Conservation (phyloP, 2,797 vertebrate species). For the Lepus townsendii region DNA sequence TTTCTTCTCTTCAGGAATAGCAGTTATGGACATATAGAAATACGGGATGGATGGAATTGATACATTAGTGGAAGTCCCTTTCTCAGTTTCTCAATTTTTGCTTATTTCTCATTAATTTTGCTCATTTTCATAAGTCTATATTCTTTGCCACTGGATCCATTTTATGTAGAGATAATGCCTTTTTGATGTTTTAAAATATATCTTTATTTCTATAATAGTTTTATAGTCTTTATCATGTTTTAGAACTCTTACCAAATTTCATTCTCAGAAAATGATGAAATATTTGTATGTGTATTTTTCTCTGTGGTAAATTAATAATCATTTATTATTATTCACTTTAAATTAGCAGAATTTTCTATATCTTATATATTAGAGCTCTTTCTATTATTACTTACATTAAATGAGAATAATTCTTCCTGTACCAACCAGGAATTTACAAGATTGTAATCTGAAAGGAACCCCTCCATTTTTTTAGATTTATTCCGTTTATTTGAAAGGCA, state of each 20-base stretch:
- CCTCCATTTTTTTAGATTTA: too few relatives aligned
- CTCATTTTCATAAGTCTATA: background rate
- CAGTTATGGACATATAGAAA: background rate
- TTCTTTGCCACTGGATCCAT: background rate
- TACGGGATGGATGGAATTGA: background rate
- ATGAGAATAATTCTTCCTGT: too few relatives aligned
- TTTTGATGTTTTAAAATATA: background rate
- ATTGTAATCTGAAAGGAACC: too few relatives aligned
- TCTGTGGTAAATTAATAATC: background rate
- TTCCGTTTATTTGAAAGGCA: too few relatives aligned
- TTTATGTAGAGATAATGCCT: background rate
- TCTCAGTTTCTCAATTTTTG: background rate
- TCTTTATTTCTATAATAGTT: background rate
- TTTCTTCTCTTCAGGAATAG: background rate
- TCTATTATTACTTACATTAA: background rate
- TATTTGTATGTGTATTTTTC: background rate
- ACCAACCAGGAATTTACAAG: too few relatives aligned
- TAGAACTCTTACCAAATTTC: background rate
- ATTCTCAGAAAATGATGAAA: too few relatives aligned
- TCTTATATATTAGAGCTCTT: background rate
- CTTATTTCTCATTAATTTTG: background rate
- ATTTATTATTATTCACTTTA: background rate
- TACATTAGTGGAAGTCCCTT: background rate
- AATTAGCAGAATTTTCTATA: background rate
- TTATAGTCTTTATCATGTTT: background rate